Evolutionary conservation across 2,113 vertebrate genomes (phyloP).

Genomic region (Gallinago jamesoni): DNA sequence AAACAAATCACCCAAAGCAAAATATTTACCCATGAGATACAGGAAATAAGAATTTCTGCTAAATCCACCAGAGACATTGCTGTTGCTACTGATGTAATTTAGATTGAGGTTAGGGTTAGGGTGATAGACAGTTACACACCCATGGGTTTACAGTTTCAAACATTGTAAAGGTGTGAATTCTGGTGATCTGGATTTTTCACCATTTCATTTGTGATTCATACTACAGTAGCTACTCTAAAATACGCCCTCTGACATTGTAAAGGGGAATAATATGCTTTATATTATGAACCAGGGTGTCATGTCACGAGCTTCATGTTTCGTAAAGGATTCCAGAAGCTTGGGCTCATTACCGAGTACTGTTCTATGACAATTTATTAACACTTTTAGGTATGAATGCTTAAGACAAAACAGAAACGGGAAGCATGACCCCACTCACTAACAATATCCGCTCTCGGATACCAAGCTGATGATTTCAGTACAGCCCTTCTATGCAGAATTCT

Average conservation of each 20-base stretch:
- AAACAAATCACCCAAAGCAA: neutral
- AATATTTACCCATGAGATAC: neutral
- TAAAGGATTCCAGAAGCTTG: neutral
- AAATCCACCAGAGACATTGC: neutral
- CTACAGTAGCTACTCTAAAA: neutral
- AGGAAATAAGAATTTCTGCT: neutral
- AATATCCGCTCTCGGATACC: neutral
- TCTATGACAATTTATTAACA: conserved; percentile 5
- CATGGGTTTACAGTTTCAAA: neutral
- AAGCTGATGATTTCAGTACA: neutral
- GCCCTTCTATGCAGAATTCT: neutral
- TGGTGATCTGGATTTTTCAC: neutral
- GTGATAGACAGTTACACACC: neutral
- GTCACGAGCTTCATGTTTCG: neutral
- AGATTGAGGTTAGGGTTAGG: neutral
- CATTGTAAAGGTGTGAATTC: neutral
- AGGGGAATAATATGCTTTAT: neutral
- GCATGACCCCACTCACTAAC: neutral
- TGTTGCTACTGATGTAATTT: neutral
- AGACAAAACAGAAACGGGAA: neutral
- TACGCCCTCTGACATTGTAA: neutral
- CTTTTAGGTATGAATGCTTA: neutral
- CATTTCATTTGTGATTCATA: neutral
- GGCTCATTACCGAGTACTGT: neutral
- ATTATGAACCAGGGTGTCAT: neutral